Evolutionary conservation across 2,888 invertebrate genomes (phyloP), one percentile per base, ranked within the genome.

Genomic region (Rhagophthalmus giganteus): DNA sequence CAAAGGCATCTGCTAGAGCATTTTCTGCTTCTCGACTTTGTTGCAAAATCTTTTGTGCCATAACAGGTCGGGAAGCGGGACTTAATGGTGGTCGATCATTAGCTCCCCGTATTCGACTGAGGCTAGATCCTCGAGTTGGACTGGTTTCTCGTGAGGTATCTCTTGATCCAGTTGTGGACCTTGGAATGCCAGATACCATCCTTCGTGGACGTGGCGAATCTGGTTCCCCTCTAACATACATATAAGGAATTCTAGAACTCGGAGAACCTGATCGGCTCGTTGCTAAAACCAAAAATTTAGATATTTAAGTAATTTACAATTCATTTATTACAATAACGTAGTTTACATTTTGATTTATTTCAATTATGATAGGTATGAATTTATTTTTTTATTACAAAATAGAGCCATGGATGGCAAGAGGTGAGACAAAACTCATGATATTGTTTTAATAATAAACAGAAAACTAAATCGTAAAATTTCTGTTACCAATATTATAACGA

Each of bases 191-290:
- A 0, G 88, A 87, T n/a, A 73, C 71, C 20, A 74, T 56, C 13
- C 86, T 81, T 39, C 82, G 79, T 1, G 87, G 80, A 58, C 88
- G 76, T 2, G 78, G 70, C 9, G 74, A 71, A 37, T 73, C 73
- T 25, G 69, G 67, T 34, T 72, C 72, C 42, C 81, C 79, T 58
- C 78, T 75, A 63, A 84, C 84, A 12, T 85, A 87, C 47, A 84
- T 79, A 68, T 90, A 90, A 47, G 85, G 84, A 58, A 88, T 75
- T 55, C 93, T 85, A 0, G 94, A 91, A 46, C 94, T 91, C 0
- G 97, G 96, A 0, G 96, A 96, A 39, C 92, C 92, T 2, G 94
- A 94, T 27, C 97, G 81, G 62, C 95, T 95, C 34, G 92, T 90
- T 4, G 97, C 94, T 94, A 77, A 15, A 73, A 69, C n/a, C n/a